A percentile compares a stretch with the other conserved stretches of the same genome.
phyloP scores from a whole-genome alignment of 2,888 invertebrate genomes.

The Acrocera orbiculus region DNA sequence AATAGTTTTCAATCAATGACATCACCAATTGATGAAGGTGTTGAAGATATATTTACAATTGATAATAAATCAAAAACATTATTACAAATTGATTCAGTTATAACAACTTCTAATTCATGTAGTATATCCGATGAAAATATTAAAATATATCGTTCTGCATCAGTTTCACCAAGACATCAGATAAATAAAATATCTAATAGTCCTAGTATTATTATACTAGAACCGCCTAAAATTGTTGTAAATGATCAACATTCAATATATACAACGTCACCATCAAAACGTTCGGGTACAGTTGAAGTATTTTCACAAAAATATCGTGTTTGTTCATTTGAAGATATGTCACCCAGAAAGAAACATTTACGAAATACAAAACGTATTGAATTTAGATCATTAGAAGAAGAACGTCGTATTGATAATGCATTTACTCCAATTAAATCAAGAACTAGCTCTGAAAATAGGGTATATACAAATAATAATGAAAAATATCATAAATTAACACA shows the following conservation, averaged over 20 bases:
- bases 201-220: slow-evolving; percentile 21
- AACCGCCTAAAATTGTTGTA: slow-evolving; percentile 31
- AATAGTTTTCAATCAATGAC: slow-evolving; percentile 32
- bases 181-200: slow-evolving; percentile 21
- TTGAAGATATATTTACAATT: slow-evolving; percentile 29
- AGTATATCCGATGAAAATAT: slow-evolving; percentile 2
- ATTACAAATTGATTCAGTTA: slow-evolving; percentile 14
- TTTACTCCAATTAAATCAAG: slow-evolving; percentile 29
- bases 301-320: slow-evolving; percentile 32
- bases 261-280: slow-evolving; percentile 32
- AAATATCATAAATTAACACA: slow-evolving; percentile 31
- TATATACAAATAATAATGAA: slow-evolving; percentile 24
- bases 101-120: slow-evolving; percentile 14
- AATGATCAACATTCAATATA: slow-evolving; percentile 32
- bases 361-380: slow-evolving; percentile 25
- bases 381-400: slow-evolving; percentile 30
- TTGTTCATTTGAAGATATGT: slow-evolving; percentile 32
- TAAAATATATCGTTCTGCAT: slow-evolving; percentile 24
- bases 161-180: slow-evolving; percentile 27
- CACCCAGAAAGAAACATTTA: slow-evolving; percentile 22
- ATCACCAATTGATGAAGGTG: slow-evolving; percentile 32
- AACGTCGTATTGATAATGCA: slow-evolving; percentile 30
- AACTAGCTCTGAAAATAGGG: slow-evolving; percentile 29
- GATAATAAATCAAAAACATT: slow-evolving; percentile 21
- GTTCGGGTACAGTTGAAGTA: slow-evolving; percentile 29